A percentile compares a stretch with the other conserved stretches of the same genome.
phyloP scores from a whole-genome alignment of 2,113 vertebrate genomes.

The Oophaga pumilio region DNA sequence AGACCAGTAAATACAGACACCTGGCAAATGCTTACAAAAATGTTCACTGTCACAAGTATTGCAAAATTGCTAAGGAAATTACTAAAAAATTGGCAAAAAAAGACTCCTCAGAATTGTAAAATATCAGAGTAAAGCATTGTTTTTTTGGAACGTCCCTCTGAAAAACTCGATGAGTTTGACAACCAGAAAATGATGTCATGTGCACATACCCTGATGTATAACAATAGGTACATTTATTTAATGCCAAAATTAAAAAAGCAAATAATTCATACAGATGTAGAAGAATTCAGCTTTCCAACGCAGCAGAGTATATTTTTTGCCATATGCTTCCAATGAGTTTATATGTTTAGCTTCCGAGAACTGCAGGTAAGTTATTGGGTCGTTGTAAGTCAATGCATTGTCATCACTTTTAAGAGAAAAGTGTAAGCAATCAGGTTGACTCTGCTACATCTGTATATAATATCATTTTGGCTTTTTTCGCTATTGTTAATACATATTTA shows the following conservation, averaged over 20 bases:
- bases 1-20: too few relatives aligned
- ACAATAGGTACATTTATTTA: not conserved
- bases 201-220: not conserved
- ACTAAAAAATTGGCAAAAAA: too few relatives aligned
- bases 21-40: too few relatives aligned
- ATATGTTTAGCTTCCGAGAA: not conserved
- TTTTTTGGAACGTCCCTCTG: too few relatives aligned
- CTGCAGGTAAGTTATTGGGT: not conserved
- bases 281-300: not conserved
- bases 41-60: too few relatives aligned
- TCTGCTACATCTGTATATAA: not conserved
- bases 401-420: not conserved
- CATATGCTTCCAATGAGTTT: not conserved
- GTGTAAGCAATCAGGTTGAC: not conserved
- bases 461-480: not conserved
- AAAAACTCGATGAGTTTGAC: too few relatives aligned
- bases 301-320: not conserved
- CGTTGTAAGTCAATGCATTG: not conserved
- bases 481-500: constrained; percentile 55
- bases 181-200: too few relatives aligned
- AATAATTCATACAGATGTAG: not conserved
- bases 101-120: too few relatives aligned
- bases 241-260: not conserved
- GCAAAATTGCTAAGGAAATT: too few relatives aligned
- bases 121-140: too few relatives aligned